These are phyloP conservation scores for Drosophila anomalipes DNA, from an alignment of 2,888 invertebrate species.

Conservation along the genomic window DNA sequence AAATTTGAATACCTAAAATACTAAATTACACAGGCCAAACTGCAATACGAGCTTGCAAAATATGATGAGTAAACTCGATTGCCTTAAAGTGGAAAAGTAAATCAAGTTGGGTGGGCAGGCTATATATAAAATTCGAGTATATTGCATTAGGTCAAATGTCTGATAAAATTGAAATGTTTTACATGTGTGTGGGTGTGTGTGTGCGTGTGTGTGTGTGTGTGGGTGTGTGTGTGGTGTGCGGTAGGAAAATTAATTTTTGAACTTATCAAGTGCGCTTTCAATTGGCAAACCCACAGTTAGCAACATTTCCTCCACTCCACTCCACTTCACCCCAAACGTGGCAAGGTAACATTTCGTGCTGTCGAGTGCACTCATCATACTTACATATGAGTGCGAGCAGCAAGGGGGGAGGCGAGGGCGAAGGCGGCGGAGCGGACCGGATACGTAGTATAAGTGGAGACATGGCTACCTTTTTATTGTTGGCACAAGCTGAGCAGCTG, in stretches of 20 bases:
- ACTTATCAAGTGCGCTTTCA: constrained; percentile 56
- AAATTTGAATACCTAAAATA: too few relatives aligned
- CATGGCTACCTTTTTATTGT: constrained; percentile 66
- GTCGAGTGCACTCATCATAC: constrained; percentile 79
- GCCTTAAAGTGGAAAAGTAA: background rate
- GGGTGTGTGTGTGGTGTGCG: constrained; percentile 17
- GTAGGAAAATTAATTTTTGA: constrained; percentile 54
- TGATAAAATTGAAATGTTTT: constrained; percentile 59
- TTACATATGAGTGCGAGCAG: constrained; percentile 35
- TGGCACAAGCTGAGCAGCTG: constrained; percentile 42
- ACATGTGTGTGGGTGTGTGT: constrained; percentile 32
- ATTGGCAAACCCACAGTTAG: constrained; percentile 33
- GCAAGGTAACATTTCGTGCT: constrained; percentile 65
- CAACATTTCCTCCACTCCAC: background rate
- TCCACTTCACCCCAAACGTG: background rate
- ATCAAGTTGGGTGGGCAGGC: background rate
- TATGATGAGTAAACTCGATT: background rate
- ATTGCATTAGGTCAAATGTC: constrained; percentile 57
- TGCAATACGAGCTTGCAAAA: background rate
- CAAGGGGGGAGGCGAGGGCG: background rate
- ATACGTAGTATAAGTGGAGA: constrained; percentile 35
- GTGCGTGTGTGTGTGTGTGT: constrained; percentile 10
- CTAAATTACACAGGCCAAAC: background rate
- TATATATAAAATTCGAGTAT: constrained; percentile 7
- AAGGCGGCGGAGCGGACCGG: constrained; percentile 12